Evolutionary conservation across 2,797 vertebrate species (phyloP), one percentile per base, ranked within the genome.

Genomic region (Cirrhinus molitorella): DNA sequence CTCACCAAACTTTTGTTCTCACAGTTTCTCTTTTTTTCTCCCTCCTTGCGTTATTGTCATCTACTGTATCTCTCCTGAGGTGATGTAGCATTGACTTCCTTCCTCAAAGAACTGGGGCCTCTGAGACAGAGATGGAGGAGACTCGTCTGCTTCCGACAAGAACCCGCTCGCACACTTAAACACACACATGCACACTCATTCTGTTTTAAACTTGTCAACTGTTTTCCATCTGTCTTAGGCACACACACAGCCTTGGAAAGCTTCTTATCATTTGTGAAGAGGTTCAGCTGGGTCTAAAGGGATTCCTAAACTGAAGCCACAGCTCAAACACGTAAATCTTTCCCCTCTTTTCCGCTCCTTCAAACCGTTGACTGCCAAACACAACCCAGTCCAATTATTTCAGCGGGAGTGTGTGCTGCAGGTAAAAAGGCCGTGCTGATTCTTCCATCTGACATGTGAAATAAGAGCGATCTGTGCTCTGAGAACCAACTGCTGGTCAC

Each of bases 311-410:
- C 57, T 72, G 45, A 79, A 75, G 68, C 66, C 43, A 13, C 23
- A 65, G 61, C 70, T 82, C 70, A 80, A 85, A 77, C 80, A 45
- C 31, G 70, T 77, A 80, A 83, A 83, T 85, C 70, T 72, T 77
- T 73, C 28, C 40, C 23, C 28, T 75, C n/a, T 79, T 78, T 63
- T 80, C 28, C 47, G 47, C 77, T 66, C 13, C 43, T 68, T 74
- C 75, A 59, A 37, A 25, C 57, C 43, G 28, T 28, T 76, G 71
- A 68, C 61, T 74, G 51, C 43, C 79, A 70, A 81, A 70, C 49
- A 13, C 19, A 80, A 61, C 63, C 59, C 47, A 59, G 71, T 57
- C 77, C 84, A 85, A 85, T 87, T 83, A 85, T 68, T 63, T 83
- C 71, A 77, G 25, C 0, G 4, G 65, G 74, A 68, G 51, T 55